Base-by-base conservation (phyloP, 1,140 invertebrate genomes). In the Araneus ventricosus region DNA sequence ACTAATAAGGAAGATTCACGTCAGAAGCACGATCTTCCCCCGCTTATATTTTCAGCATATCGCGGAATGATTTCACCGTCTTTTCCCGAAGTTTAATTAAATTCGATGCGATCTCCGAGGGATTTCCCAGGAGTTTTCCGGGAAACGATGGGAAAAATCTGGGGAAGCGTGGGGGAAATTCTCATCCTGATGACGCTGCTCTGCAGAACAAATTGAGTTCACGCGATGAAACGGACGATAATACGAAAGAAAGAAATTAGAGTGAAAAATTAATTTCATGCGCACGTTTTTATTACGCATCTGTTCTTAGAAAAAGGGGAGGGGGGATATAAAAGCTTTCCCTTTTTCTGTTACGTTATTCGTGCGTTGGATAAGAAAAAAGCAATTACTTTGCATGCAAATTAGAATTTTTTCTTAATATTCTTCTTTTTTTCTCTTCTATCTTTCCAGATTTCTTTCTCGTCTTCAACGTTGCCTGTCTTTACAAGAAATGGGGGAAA, bases 261-360 rank as follows among this genome's bases (percentile, higher is more conserved):
- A 91, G 59, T 84, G 89, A 91, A 91, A 91, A 91, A 91, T 91
- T 91, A 91, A 91, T 91, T 91, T 84, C 79, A 84, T 84, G 80
- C 67, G 79, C 75, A 79, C 89, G 84, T 84, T 91, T 91, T 91
- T 91, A 84, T 84, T 91, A 91, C 57, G 89, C 80, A 84, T 84
- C 39, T 52, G 41, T 22, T 52, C 84, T 84, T 24, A 17, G 37
- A 70, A 63, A 30, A 45, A 82, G 20, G 57, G 59, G 41, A 34
- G 37, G 4, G 27, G 30, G 88, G 4, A 80, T 88, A 88, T 70
- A 82, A 59, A 34, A 34, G 24, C 61, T 24, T 79, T 84, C 34
- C 61, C 63, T 45, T 27, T 67, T n/a, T 27, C 10, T 82, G 22
- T 57, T 61, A 82, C 17, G 45, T 63, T 59, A 90, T 90, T 90